Evolutionary conservation across 2,113 vertebrate genomes (phyloP), one percentile per base, ranked within the genome.

Genomic region (Melanotaenia duboulayi): DNA sequence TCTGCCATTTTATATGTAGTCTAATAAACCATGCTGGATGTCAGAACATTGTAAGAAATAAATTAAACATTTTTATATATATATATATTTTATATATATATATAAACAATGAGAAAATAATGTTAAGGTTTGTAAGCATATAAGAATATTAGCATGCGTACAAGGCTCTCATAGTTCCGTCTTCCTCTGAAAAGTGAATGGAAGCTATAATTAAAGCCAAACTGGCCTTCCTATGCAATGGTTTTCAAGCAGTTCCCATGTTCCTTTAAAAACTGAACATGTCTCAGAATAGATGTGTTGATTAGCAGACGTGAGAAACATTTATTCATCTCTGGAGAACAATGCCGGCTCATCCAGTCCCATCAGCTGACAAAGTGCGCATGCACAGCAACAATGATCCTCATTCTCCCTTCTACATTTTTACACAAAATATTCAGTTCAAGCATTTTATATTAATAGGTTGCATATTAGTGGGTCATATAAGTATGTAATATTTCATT

Each of bases 251-350:
- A 57, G 28, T 57, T 37, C 28, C 56, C 51, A 23, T 63, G 50
- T 78, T 80, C 51, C 3, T 8, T 68, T 37, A 73, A 12, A 65
- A 61, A 78, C 61, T 60, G 58, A 74, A 76, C 59, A 74, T 6
- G 24, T 63, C 77, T 79, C 50, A 62, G 71, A 82, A 84, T 76
- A 78, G 85, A 84, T 42, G 72, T 79, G 79, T 70, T 79, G 79
- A 83, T 86, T 81, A 82, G 62, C 77, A 72, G 72, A 74, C 62
- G 50, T 74, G 75, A 74, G 76, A 85, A 78, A 67, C 66, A 71
- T 72, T 63, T 35, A 71, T 75, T 83, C 67, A 78, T 73, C 55
- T 32, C 23, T 23, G 57, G 28, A 28, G 28, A 28, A 28, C 56
- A 46, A 22, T 16, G 13, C 42, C 7, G 50, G 35, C 59, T 62